A percentile compares a stretch with the other conserved stretches of the same genome.
Evolutionary conservation across 2,888 invertebrate genomes (phyloP).

Genomic region (Stenchaetothrips biformis): DNA sequence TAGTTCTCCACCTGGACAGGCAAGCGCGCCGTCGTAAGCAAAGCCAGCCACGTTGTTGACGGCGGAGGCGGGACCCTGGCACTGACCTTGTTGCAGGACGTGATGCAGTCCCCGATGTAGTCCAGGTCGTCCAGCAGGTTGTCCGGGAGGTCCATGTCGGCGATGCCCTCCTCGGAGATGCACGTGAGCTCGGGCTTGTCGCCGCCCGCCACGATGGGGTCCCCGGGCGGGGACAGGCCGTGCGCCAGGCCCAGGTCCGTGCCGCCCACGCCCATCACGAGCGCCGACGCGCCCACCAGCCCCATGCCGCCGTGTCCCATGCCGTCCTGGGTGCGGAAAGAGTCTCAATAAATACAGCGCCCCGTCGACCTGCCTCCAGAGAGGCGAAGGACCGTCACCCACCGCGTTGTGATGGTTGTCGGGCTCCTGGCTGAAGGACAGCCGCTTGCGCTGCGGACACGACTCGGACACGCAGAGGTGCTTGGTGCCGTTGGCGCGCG

Average conservation of each 20-base stretch:
- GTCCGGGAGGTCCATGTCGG: conserved; percentile 76
- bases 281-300: conserved; percentile 8
- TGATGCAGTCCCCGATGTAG: conserved; percentile 76
- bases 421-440: conserved; percentile 57
- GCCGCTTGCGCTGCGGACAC: conserved; percentile 54
- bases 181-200: conserved; percentile 73
- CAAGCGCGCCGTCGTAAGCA: not conserved
- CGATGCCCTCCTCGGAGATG: conserved; percentile 79
- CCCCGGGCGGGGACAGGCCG: conserved; percentile 52
- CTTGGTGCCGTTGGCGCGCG: conserved; percentile 53
- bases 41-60: too few relatives aligned
- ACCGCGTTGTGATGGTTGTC: conserved; percentile 41
- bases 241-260: conserved; percentile 43
- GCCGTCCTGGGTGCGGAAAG: not conserved
- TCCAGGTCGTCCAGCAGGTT: conserved; percentile 72
- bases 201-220: conserved; percentile 45
- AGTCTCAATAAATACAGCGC: too few relatives aligned
- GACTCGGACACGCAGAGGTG: conserved; percentile 54
- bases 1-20: conserved; percentile 66
- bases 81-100: conserved; percentile 71
- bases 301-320: not conserved
- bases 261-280: conserved; percentile 28
- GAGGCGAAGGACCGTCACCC: conserved; percentile 37
- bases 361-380: too few relatives aligned
- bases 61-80: not conserved